These are phyloP conservation scores for Lymantria monacha DNA, from an alignment of 2,888 invertebrate species.

Conservation along the genomic window DNA sequence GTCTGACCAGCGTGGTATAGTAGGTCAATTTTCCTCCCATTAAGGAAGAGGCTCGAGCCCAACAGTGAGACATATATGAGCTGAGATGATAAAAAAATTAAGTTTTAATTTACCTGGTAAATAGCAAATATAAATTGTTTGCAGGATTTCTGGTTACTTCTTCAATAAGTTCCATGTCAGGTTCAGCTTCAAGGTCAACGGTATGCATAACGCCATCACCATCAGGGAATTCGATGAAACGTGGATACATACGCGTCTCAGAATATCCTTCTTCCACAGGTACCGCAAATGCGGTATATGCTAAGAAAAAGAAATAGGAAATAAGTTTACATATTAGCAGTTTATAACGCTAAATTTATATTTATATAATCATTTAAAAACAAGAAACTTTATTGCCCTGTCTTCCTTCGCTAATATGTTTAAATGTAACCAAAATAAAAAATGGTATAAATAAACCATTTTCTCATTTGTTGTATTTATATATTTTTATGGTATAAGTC, in stretches of 20 bases:
- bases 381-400: no score
- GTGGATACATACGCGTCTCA: constrained; percentile 27
- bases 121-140: constrained; percentile 43
- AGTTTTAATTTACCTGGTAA: constrained; percentile 36
- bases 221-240: constrained; percentile 46
- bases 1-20: no score
- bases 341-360: background rate
- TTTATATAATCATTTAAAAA: no score
- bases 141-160: constrained; percentile 44
- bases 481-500: no score
- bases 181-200: constrained; percentile 46
- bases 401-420: no score
- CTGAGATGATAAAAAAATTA: no score
- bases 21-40: no score
- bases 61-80: no score
- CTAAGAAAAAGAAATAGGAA: constrained; percentile 16
- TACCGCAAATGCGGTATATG: constrained; percentile 35
- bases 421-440: no score
- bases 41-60: no score
- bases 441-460: no score
- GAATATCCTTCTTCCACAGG: constrained; percentile 25
- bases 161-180: constrained; percentile 35
- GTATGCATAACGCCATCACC: constrained; percentile 42
- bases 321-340: background rate
- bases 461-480: no score